These are phyloP conservation scores for Resseliella maxima DNA, from an alignment of 2,888 invertebrate genomes.

Conservation along the genomic window DNA sequence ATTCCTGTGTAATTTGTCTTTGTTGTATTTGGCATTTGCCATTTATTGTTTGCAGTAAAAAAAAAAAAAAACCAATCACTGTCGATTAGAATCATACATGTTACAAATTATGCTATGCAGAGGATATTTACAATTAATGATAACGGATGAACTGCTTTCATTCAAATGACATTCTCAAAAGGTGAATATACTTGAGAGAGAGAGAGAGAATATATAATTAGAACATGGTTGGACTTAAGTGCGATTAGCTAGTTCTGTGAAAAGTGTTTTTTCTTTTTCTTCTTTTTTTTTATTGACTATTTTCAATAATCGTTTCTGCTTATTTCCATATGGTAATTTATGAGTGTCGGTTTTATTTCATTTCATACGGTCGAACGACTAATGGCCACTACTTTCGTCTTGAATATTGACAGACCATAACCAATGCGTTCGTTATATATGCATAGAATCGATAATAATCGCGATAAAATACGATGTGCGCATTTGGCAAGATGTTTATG, in stretches of 20 bases:
- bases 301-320: slow-evolving; percentile 39
- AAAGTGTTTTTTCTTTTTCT: too few species aligned
- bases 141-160: slow-evolving; percentile 3
- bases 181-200: neutral
- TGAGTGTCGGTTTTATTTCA: neutral
- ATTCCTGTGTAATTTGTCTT: neutral
- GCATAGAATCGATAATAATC: neutral
- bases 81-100: neutral
- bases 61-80: neutral
- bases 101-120: neutral
- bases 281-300: neutral
- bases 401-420: too few species aligned
- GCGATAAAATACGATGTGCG: slow-evolving; percentile 7
- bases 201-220: neutral
- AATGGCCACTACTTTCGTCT: neutral
- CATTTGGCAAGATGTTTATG: neutral
- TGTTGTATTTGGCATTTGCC: neutral
- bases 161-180: neutral
- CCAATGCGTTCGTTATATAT: neutral
- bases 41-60: neutral
- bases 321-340: slow-evolving; percentile 35
- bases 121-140: slow-evolving; percentile 29
- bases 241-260: too few species aligned
- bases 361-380: neutral
- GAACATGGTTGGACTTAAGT: neutral